phyloP scores from a whole-genome alignment of 2,797 vertebrate species.

The Sebastes trivittatus region DNA sequence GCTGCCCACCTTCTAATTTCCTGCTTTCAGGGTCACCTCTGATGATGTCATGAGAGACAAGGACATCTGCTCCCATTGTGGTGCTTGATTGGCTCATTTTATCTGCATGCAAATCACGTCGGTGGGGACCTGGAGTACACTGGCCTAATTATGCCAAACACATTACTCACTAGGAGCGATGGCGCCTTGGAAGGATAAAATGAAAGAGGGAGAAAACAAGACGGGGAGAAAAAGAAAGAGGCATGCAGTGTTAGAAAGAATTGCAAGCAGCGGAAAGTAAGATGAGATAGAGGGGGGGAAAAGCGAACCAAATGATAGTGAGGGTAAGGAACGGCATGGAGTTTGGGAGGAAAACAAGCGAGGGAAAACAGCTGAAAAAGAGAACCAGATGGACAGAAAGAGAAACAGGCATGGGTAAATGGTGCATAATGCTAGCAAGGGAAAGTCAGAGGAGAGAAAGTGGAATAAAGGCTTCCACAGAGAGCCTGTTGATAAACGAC shows the following conservation, averaged over 20 bases:
- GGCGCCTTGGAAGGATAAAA: conserved; percentile 40
- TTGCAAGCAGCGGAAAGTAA: conserved; percentile 30
- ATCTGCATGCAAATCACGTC: conserved; percentile 71
- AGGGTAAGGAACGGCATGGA: conserved; percentile 27
- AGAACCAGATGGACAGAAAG: conserved; percentile 64
- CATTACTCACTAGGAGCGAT: conserved; percentile 61
- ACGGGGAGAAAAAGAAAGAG: not conserved
- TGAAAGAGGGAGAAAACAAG: conserved; percentile 24
- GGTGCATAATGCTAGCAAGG: conserved; percentile 38
- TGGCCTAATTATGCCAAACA: conserved; percentile 74
- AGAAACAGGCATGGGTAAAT: conserved; percentile 52
- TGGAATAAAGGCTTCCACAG: conserved; percentile 50
- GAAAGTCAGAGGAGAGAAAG: conserved; percentile 41
- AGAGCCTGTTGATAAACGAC: conserved; percentile 66
- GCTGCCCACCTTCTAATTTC: conserved; percentile 41
- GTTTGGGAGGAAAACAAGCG: conserved; percentile 38
- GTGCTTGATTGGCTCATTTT: conserved; percentile 59
- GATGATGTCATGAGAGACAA: conserved; percentile 73
- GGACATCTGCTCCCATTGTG: conserved; percentile 68
- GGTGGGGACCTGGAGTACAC: conserved; percentile 48
- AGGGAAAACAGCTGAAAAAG: conserved; percentile 44
- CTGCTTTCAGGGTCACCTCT: conserved; percentile 71
- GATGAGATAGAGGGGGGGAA: conserved; percentile 11
- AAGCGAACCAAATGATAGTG: conserved; percentile 37
- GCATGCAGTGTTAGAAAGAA: conserved; percentile 7